Evolutionary conservation across 1,140 invertebrate genomes (phyloP).

Genomic region (Ips typographus): DNA sequence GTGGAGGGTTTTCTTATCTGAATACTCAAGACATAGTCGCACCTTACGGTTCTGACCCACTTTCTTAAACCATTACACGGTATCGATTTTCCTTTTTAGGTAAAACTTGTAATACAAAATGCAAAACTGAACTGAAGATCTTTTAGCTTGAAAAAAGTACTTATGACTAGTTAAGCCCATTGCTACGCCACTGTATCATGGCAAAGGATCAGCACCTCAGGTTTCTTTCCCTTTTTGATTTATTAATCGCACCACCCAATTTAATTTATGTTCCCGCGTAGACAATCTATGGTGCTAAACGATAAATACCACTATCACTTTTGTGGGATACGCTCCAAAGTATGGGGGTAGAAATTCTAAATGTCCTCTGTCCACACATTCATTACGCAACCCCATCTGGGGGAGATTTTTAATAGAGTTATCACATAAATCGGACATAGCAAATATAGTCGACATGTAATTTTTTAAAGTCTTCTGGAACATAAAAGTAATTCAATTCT

Average conservation of each 20-base stretch:
- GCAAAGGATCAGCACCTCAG: neutral
- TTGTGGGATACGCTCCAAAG: neutral
- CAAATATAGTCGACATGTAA: conserved; percentile 1
- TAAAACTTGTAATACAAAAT: too few relatives aligned
- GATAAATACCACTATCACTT: conserved; percentile 5
- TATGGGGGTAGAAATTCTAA: neutral
- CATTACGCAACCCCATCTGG: too few relatives aligned
- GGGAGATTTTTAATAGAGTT: too few relatives aligned
- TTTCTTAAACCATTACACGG: conserved; percentile 5
- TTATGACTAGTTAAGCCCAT: neutral
- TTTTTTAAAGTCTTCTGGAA: neutral
- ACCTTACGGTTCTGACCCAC: neutral
- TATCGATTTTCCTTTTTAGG: too few relatives aligned
- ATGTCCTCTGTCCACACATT: too few relatives aligned
- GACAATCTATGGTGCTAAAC: conserved; percentile 1
- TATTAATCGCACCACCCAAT: neutral
- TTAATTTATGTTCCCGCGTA: conserved; percentile 4
- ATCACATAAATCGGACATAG: neutral
- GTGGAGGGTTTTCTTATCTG: conserved; percentile 3
- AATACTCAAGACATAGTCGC: conserved; percentile 3
- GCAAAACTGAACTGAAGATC: too few relatives aligned
- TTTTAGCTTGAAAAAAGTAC: neutral
- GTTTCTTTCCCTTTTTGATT: conserved; percentile 5
- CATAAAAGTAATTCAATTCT: neutral
- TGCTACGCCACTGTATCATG: neutral